These are phyloP conservation scores for Ditylenchus weischeri DNA, from an alignment of 2,888 invertebrate genomes.

Conservation along the genomic window DNA sequence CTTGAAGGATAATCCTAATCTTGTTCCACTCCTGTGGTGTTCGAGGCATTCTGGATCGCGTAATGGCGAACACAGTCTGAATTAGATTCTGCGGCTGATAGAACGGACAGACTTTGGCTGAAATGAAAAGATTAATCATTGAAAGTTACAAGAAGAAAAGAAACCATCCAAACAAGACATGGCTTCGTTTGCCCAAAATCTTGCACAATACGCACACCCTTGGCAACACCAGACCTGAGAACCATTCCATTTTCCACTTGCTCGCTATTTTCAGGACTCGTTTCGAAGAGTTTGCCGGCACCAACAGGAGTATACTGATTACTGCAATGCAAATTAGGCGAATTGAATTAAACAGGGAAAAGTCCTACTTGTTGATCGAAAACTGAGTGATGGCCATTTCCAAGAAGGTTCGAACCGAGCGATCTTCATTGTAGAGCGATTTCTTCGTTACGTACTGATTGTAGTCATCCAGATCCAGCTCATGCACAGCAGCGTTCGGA, in stretches of 20 bases:
- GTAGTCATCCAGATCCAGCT: conserved; percentile 17
- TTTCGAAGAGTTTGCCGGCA: conserved; percentile 27
- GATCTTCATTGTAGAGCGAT: conserved; percentile 25
- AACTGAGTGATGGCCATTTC: conserved; percentile 29
- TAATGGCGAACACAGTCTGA: conserved; percentile 19
- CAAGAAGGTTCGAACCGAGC: conserved; percentile 28
- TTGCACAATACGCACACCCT: conserved; percentile 29
- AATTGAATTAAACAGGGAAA: not conserved
- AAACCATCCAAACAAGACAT: conserved; percentile 29
- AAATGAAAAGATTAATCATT: not conserved
- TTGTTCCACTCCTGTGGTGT: conserved; percentile 18
- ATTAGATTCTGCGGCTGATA: conserved; percentile 24
- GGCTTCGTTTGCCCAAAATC: conserved; percentile 25
- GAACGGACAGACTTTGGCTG: conserved; percentile 29
- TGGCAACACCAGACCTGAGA: conserved; percentile 29
- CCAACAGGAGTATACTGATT: conserved; percentile 24
- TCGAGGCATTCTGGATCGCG: conserved; percentile 17
- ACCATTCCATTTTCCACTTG: conserved; percentile 25
- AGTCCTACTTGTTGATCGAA: conserved; percentile 22
- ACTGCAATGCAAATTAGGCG: conserved; percentile 6
- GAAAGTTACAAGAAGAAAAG: not conserved
- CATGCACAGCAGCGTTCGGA: conserved; percentile 18
- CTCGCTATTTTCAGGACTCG: conserved; percentile 18
- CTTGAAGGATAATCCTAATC: conserved; percentile 17
- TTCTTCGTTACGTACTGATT: conserved; percentile 17